Evolutionary conservation across 2,888 invertebrate genomes (phyloP), one percentile per base, ranked within the genome.

Genomic region (Yponomeuta cagnagella): DNA sequence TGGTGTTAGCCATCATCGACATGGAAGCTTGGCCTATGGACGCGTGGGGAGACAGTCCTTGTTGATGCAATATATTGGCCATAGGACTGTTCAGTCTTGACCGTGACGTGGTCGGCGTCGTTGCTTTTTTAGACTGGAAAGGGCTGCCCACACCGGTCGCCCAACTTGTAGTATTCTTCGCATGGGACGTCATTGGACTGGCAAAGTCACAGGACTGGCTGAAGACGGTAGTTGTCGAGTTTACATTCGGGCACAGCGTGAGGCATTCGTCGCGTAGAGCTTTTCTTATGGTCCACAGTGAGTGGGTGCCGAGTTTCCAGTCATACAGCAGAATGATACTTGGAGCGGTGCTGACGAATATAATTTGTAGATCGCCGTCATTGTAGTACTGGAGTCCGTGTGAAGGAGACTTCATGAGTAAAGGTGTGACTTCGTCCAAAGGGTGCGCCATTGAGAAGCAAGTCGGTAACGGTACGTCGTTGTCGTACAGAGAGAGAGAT

Each of bases 391-490:
- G 93, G 0, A 94, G 81, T 0, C 91, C 90, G 71, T 92, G 92
- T 1, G 87, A 89, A 73, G 94, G 93, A 23, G 95, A 94, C 80
- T 95, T 96, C 73, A 95, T 93, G 9, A 97, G 87, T 58, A 98
- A 94, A 0, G 98, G 98, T 71, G 96, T 95, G 43, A 98, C 95
- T 87, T 98, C 98, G 84, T 98, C 97, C 70, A 98, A 88, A 0
- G 98, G 98, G 93, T 98, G 98, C 0, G 96, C 93, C 72, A 98
- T 87, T 10, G 97, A 97, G 85, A 97, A 98, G 69, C 98, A 93
- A 0, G 96, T 95, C 0, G 98, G 97, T 79, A 96, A 92, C 0
- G 92, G 89, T 70, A 93, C 90, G 64, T 93, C 92, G n/a, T 85
- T 83, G 3, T 92, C 92, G 52, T 82, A 89, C 0, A 80, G 85